These are phyloP conservation scores for Drosophila affinis DNA, from an alignment of 2,888 invertebrate species.

Conservation along the genomic window DNA sequence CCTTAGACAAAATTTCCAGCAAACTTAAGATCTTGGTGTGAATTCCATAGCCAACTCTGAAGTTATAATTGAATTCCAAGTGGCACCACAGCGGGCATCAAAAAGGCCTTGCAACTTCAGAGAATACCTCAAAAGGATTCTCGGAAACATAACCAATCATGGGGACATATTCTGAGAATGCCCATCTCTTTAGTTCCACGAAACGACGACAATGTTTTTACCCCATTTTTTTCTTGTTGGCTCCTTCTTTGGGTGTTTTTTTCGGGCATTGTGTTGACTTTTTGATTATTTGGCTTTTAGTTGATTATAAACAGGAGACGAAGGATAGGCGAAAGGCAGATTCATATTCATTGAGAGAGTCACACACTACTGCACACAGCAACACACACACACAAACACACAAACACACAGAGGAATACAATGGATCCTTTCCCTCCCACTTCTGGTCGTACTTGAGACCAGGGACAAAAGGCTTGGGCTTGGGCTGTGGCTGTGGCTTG, in stretches of 20 bases:
- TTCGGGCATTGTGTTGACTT: conserved; percentile 63
- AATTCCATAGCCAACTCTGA: not conserved
- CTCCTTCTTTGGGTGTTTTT: conserved; percentile 4
- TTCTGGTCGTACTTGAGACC: conserved; percentile 9
- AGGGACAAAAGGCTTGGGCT: conserved; percentile 47
- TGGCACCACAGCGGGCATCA: not conserved
- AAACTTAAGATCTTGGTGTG: not conserved
- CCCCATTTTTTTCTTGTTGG: conserved; percentile 21
- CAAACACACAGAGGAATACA: conserved; percentile 42
- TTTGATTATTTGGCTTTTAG: conserved; percentile 76
- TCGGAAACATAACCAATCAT: conserved; percentile 20
- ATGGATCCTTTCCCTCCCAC: conserved; percentile 35
- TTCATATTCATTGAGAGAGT: conserved; percentile 35
- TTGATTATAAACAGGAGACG: conserved; percentile 65
- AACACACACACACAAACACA: conserved; percentile 6
- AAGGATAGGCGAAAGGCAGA: conserved; percentile 4
- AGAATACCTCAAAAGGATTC: conserved; percentile 8
- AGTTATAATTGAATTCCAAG: conserved; percentile 8
- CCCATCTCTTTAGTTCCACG: not conserved
- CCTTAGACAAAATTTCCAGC: too few species aligned
- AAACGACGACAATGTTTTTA: conserved; percentile 33
- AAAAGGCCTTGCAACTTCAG: not conserved
- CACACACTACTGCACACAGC: conserved; percentile 14
- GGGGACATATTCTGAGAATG: conserved; percentile 11
- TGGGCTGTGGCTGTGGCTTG: not conserved